A percentile compares a stretch with the other conserved stretches of the same genome.
Conservation (phyloP, 1,140 invertebrate genomes). For the Cataglyphis hispanica region DNA sequence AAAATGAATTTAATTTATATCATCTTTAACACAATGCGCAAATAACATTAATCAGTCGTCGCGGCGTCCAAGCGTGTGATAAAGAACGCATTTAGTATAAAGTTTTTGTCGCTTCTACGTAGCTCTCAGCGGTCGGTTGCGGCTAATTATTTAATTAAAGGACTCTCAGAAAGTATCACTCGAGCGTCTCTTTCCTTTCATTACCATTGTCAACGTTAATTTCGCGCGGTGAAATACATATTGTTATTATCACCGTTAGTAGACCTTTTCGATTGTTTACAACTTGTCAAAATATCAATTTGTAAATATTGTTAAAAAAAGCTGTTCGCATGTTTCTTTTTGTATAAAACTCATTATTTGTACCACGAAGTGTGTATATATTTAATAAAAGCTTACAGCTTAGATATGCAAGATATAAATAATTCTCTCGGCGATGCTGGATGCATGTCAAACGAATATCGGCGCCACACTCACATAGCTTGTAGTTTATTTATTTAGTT, state of each 20-base stretch:
- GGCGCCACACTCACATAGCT: slow-evolving; percentile 1
- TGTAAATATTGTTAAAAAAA: no score
- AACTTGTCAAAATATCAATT: background rate
- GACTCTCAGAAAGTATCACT: background rate
- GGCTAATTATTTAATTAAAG: slow-evolving; percentile 48
- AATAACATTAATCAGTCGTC: background rate
- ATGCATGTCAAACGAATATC: slow-evolving; percentile 39
- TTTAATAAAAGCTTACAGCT: slow-evolving; percentile 18
- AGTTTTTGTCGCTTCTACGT: slow-evolving; percentile 36
- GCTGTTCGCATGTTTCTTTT: no score
- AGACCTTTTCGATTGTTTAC: background rate
- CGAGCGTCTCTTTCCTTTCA: background rate
- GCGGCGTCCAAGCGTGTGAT: background rate
- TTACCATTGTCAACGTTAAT: slow-evolving; percentile 16
- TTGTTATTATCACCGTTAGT: background rate
- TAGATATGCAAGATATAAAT: background rate
- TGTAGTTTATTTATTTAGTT: slow-evolving; percentile 36
- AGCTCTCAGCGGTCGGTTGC: background rate
- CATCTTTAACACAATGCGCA: slow-evolving; percentile 36
- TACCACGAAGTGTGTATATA: background rate
- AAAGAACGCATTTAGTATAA: slow-evolving; percentile 9
- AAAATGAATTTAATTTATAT: slow-evolving; percentile 29
- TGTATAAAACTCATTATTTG: no score
- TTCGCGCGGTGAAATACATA: background rate
- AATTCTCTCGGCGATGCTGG: slow-evolving; percentile 18